A percentile compares a stretch with the other conserved stretches of the same genome.
phyloP scores from a whole-genome alignment of 2,113 vertebrate genomes.

The Setophaga kirtlandii region DNA sequence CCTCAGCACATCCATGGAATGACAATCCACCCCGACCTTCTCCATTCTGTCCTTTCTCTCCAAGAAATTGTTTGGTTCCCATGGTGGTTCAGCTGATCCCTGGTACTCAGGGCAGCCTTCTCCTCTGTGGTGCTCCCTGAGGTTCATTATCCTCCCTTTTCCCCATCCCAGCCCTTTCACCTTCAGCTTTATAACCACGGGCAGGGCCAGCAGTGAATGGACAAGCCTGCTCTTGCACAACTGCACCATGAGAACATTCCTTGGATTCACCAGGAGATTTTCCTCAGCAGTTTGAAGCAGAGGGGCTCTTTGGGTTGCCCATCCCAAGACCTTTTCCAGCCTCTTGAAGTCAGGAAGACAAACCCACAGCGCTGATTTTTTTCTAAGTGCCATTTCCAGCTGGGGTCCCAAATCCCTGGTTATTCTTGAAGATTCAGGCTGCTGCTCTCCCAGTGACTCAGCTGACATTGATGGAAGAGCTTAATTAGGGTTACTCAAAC shows the following conservation, averaged over 20 bases:
- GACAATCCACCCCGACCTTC: not conserved
- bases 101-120: not conserved
- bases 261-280: accelerated
- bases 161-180: not conserved
- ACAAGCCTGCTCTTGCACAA: conserved; percentile 33
- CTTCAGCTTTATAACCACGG: not conserved
- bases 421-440: not conserved
- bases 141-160: not conserved
- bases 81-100: not conserved
- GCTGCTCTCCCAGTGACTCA: not conserved
- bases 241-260: not conserved
- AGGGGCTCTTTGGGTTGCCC: not conserved
- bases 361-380: accelerated
- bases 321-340: not conserved
- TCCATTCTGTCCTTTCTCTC: not conserved
- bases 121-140: not conserved
- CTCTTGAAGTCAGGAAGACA: accelerated
- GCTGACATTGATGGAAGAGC: not conserved
- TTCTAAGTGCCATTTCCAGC: not conserved
- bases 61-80: not conserved
- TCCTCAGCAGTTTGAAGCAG: not conserved
- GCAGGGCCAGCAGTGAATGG: conserved; percentile 17
- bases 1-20: not conserved
- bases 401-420: not conserved
- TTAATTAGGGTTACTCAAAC: conserved; percentile 42